phyloP scores from a whole-genome alignment of 2,113 vertebrate species.

The Ammodytes dubius region DNA sequence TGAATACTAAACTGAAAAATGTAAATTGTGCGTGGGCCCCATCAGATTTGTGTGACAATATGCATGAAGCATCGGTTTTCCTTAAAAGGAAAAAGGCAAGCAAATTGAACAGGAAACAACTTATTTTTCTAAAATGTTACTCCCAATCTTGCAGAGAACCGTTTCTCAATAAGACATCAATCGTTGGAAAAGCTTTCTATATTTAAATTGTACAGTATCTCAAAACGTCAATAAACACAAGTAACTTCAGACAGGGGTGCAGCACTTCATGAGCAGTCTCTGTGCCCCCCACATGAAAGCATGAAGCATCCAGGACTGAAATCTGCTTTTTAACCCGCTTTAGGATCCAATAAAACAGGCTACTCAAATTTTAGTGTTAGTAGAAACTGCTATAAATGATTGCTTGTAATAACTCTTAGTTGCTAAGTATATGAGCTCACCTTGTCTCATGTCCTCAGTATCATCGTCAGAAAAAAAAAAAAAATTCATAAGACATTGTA shows the following conservation, averaged over 20 bases:
- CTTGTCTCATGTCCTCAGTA: neutral
- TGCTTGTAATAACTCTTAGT: neutral
- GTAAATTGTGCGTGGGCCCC: conserved; percentile 38
- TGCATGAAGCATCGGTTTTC: conserved; percentile 25
- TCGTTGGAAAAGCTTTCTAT: neutral
- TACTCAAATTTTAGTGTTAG: too few species aligned
- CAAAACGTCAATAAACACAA: neutral
- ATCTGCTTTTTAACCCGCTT: too few species aligned
- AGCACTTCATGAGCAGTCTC: neutral
- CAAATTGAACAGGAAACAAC: conserved; percentile 14
- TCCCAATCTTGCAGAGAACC: neutral
- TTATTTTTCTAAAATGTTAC: neutral
- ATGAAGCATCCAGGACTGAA: too few species aligned
- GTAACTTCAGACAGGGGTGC: neutral
- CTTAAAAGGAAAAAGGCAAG: neutral
- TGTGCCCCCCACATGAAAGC: too few species aligned
- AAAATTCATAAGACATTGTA: too few species aligned
- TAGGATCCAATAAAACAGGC: too few species aligned
- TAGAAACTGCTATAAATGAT: neutral
- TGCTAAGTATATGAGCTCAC: neutral
- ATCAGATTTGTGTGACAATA: conserved; percentile 30
- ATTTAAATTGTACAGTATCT: neutral
- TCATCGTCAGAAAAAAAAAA: neutral
- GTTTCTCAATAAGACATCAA: conserved; percentile 5
- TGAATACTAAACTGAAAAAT: conserved; percentile 62